These are phyloP conservation scores for Delphinus delphis DNA, from an alignment of 2,113 vertebrate species.

Conservation along the genomic window DNA sequence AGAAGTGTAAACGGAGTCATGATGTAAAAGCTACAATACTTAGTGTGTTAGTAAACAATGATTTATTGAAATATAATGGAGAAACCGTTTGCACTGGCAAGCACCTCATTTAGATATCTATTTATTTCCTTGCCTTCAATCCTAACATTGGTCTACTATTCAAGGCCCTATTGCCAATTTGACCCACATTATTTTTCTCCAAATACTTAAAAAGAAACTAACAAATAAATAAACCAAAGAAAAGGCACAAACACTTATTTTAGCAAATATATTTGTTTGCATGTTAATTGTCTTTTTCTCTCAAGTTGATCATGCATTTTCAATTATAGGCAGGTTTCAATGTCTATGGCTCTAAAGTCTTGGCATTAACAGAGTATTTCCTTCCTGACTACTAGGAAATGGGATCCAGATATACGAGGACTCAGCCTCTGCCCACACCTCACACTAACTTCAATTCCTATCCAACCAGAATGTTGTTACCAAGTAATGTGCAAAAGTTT, in stretches of 20 bases:
- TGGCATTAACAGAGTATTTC: neutral
- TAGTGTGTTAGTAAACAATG: neutral
- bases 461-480: neutral
- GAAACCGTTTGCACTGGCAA: neutral
- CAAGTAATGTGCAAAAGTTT: neutral
- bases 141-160: neutral
- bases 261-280: neutral
- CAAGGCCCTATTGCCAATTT: neutral
- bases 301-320: neutral
- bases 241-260: neutral
- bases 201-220: neutral
- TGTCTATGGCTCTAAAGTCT: neutral
- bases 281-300: neutral
- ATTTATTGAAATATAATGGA: neutral
- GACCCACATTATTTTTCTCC: neutral
- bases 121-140: neutral
- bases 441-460: neutral
- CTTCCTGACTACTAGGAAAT: neutral
- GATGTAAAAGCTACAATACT: neutral
- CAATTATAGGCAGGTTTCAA: neutral
- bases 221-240: neutral
- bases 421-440: neutral
- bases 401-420: neutral
- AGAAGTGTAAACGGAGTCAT: neutral
- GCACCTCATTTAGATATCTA: neutral